Evolutionary conservation across 2,797 vertebrate genomes (phyloP).

Genomic region (Potorous gilbertii): DNA sequence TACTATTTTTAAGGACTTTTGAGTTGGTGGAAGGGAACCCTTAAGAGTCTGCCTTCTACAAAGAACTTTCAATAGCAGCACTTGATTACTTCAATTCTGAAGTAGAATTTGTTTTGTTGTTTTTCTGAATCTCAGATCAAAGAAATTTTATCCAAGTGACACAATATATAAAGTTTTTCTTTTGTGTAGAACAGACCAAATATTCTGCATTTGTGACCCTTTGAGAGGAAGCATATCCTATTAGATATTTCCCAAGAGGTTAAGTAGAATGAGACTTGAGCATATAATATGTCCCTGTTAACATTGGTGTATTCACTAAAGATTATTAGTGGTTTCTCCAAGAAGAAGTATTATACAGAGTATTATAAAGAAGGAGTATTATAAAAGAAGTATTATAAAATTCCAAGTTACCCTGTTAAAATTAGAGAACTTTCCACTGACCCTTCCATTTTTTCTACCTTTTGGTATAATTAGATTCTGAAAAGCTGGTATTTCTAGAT

Average conservation of each 20-base stretch:
- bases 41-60: not conserved
- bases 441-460: conserved; percentile 53
- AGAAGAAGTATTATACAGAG: conserved; percentile 49
- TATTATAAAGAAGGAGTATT: conserved; percentile 58
- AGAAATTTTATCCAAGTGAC: conserved; percentile 26
- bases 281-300: conserved; percentile 30
- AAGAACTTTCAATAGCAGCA: conserved; percentile 8
- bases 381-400: conserved; percentile 59
- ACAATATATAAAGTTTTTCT: conserved; percentile 43
- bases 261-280: conserved; percentile 48
- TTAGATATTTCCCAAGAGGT: conserved; percentile 17
- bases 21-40: not conserved
- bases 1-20: conserved; percentile 34
- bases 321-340: conserved; percentile 56
- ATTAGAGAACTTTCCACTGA: conserved; percentile 51
- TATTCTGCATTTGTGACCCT: conserved; percentile 19
- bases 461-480: conserved; percentile 52
- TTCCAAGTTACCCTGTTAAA: conserved; percentile 56
- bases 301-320: conserved; percentile 36
- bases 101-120: not conserved
- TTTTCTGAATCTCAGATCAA: conserved; percentile 39
- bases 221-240: conserved; percentile 32
- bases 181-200: conserved; percentile 17
- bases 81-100: conserved; percentile 27
- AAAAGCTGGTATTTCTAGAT: conserved; percentile 43